Evolutionary conservation across 2,113 vertebrate genomes (phyloP).

Genomic region (Lasiurus cinereus): DNA sequence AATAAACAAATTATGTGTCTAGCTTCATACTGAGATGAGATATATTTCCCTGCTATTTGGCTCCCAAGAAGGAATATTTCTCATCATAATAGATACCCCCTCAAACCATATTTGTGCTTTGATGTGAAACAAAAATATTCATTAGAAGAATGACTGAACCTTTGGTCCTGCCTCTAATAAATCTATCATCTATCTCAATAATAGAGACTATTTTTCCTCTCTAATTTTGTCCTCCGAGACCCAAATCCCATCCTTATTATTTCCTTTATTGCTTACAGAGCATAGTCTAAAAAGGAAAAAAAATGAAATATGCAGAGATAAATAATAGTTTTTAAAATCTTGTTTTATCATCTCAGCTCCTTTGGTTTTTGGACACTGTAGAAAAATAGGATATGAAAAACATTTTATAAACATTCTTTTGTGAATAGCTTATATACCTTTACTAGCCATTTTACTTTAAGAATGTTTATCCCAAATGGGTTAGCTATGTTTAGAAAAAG

Average conservation of each 20-base stretch:
- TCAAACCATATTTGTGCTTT: constrained; percentile 50
- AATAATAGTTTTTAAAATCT: constrained; percentile 36
- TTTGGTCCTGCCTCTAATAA: constrained; percentile 19
- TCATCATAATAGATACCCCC: neutral
- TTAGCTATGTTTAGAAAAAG: constrained; percentile 75
- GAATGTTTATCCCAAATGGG: constrained; percentile 82
- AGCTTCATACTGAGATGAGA: neutral
- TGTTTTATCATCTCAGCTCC: constrained; percentile 6
- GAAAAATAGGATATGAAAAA: neutral
- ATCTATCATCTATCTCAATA: constrained; percentile 51
- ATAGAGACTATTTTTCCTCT: constrained; percentile 17
- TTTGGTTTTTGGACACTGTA: constrained; percentile 1
- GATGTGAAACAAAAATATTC: constrained; percentile 66
- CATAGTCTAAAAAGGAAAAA: constrained; percentile 39
- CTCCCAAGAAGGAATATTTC: constrained; percentile 1
- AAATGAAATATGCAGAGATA: constrained; percentile 56
- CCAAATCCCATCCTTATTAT: constrained; percentile 7
- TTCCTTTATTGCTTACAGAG: constrained; percentile 45
- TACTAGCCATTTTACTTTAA: constrained; percentile 76
- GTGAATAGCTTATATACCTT: neutral
- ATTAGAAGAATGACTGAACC: constrained; percentile 13
- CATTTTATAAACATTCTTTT: neutral
- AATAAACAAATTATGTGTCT: neutral
- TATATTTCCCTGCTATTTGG: neutral
- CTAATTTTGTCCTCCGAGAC: constrained; percentile 45